phyloP scores from a whole-genome alignment of 2,888 invertebrate species.

The Lordiphosa andalusiaca region DNA sequence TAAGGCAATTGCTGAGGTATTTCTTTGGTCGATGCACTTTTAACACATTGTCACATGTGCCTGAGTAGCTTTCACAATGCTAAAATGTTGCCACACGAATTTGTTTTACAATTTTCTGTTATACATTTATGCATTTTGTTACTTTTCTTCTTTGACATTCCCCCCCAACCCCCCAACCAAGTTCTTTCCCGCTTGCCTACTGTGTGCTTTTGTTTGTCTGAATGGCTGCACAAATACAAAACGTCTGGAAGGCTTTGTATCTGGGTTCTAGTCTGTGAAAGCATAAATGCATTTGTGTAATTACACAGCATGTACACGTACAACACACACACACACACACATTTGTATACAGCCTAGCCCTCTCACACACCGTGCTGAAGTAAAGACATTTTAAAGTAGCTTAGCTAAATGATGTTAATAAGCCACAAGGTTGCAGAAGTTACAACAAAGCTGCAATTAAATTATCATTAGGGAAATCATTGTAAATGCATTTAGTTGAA shows the following conservation, averaged over 20 bases:
- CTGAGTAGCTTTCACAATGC: slow-evolving; percentile 44
- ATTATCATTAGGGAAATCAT: too few species aligned
- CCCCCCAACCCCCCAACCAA: background rate
- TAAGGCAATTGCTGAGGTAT: too few species aligned
- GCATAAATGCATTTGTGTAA: slow-evolving; percentile 73
- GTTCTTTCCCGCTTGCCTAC: background rate
- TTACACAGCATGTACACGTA: slow-evolving; percentile 52
- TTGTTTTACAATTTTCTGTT: slow-evolving; percentile 59
- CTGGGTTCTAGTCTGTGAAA: slow-evolving; percentile 24
- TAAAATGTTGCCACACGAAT: slow-evolving; percentile 56
- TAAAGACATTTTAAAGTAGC: too few species aligned
- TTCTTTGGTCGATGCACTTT: too few species aligned
- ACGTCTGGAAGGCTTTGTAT: slow-evolving; percentile 58
- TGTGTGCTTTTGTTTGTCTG: slow-evolving; percentile 60
- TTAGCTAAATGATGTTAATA: too few species aligned
- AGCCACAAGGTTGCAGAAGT: too few species aligned
- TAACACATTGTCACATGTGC: slow-evolving; percentile 6
- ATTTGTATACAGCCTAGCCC: slow-evolving; percentile 13
- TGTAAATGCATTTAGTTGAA: too few species aligned
- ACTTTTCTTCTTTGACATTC: slow-evolving; percentile 40
- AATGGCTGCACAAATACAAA: slow-evolving; percentile 72
- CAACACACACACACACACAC: too few species aligned
- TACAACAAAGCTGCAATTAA: too few species aligned
- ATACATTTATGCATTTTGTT: slow-evolving; percentile 30
- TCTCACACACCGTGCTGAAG: too few species aligned